phyloP scores from a whole-genome alignment of 2,797 vertebrate species.

The Danio tinwini region DNA sequence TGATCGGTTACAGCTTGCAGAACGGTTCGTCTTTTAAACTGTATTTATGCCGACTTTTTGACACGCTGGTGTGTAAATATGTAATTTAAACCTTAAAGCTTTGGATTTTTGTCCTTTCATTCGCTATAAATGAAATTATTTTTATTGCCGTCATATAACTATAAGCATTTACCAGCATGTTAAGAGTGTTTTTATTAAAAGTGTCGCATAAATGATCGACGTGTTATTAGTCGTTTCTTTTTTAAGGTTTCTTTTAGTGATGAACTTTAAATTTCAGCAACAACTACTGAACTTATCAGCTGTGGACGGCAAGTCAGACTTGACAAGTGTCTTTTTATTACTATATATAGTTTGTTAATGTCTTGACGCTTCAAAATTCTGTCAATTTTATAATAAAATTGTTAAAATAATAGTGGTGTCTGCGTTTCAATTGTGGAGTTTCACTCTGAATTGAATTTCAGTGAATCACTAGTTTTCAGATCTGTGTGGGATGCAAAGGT shows the following conservation, averaged over 20 bases:
- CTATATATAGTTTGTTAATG: too few relatives aligned
- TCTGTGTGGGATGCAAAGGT: too few relatives aligned
- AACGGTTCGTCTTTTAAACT: conserved; percentile 10
- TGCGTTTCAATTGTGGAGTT: too few relatives aligned
- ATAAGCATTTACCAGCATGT: too few relatives aligned
- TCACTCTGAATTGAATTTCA: too few relatives aligned
- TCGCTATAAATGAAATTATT: background rate
- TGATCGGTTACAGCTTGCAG: conserved; percentile 4
- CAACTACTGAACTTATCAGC: too few relatives aligned
- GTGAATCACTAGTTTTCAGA: too few relatives aligned
- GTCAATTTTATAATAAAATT: too few relatives aligned
- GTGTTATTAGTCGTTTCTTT: background rate
- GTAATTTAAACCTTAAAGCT: conserved; percentile 1
- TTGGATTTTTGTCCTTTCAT: background rate
- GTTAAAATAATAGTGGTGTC: too few relatives aligned
- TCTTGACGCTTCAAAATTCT: too few relatives aligned
- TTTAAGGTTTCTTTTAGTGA: background rate
- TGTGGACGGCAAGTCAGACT: too few relatives aligned
- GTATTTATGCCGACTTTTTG: background rate
- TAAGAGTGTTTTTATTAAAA: background rate
- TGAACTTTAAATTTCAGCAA: background rate
- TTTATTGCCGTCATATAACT: background rate
- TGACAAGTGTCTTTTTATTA: too few relatives aligned
- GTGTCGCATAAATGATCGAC: background rate
- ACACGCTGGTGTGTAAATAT: conserved; percentile 25